A percentile compares a stretch with the other conserved stretches of the same genome.
These are phyloP conservation scores for Odontocolon sp. DNA, from an alignment of 2,888 invertebrate genomes.

Conservation along the genomic window DNA sequence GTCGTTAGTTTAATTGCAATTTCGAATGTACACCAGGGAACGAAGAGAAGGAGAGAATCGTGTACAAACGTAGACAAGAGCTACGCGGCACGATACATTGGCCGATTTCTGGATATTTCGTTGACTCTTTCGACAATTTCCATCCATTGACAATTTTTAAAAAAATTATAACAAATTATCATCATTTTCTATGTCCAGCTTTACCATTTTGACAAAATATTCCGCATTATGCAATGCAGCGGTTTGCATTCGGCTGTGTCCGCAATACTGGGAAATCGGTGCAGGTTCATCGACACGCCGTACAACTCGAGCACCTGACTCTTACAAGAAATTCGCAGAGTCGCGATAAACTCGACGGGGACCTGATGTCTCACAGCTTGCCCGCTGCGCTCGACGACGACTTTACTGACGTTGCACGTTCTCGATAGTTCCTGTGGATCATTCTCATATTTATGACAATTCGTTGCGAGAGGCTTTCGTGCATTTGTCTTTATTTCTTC, in stretches of 20 bases:
- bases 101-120: conserved; percentile 16
- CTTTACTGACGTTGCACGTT: conserved; percentile 21
- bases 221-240: conserved; percentile 68
- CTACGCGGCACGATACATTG: background rate
- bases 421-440: background rate
- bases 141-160: background rate
- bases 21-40: conserved; percentile 58
- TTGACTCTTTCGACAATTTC: conserved; percentile 32
- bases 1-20: conserved; percentile 71
- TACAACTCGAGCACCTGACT: conserved; percentile 61
- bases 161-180: background rate
- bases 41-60: conserved; percentile 2
- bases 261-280: conserved; percentile 64
- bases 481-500: conserved; percentile 4
- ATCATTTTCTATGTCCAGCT: background rate
- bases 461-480: background rate
- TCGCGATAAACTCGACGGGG: conserved; percentile 54
- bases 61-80: conserved; percentile 12
- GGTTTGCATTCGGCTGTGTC: conserved; percentile 68
- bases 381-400: background rate
- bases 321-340: conserved; percentile 66
- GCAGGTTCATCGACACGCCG: conserved; percentile 72
- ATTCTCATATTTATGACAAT: background rate
- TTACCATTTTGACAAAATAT: background rate
- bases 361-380: conserved; percentile 14